Percentiles rank a stretch among this genome's conserved stretches.
Evolutionary conservation across 1,140 invertebrate species (phyloP).

Genomic region (Araneus ventricosus): DNA sequence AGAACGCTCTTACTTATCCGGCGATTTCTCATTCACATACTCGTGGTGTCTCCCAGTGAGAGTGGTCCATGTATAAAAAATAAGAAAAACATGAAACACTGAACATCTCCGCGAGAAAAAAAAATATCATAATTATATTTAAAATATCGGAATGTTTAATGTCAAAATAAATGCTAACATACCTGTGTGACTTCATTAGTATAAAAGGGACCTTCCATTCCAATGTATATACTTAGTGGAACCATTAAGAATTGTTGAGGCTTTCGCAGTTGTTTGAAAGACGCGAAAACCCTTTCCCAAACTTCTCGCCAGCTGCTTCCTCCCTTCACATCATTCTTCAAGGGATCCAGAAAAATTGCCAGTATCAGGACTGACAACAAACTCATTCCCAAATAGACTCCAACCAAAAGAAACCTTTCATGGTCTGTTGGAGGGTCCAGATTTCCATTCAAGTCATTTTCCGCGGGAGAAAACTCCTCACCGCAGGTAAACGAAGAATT

Average conservation of each 20-base stretch:
- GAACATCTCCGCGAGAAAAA: too few relatives aligned
- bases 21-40: too few relatives aligned
- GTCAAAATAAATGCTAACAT: slow-evolving; percentile 71
- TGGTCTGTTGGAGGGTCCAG: slow-evolving; percentile 81
- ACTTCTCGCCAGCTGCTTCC: slow-evolving; percentile 86
- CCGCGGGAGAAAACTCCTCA: not conserved
- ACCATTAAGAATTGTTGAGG: slow-evolving; percentile 95
- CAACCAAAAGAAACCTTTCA: slow-evolving; percentile 92
- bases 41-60: too few relatives aligned
- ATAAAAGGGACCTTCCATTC: slow-evolving; percentile 97
- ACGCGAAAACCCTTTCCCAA: slow-evolving; percentile 84
- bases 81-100: too few relatives aligned
- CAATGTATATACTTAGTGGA: slow-evolving; percentile 96
- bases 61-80: too few relatives aligned
- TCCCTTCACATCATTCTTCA: slow-evolving; percentile 79
- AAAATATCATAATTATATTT: too few relatives aligned
- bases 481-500: slow-evolving; percentile 1
- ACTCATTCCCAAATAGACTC: slow-evolving; percentile 93
- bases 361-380: slow-evolving; percentile 91
- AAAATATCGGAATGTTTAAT: too few relatives aligned
- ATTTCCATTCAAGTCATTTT: slow-evolving; percentile 37
- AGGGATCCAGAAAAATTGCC: slow-evolving; percentile 91
- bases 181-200: slow-evolving; percentile 96
- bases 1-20: too few relatives aligned
- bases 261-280: slow-evolving; percentile 90